Evolutionary conservation across 1,140 invertebrate genomes (phyloP), one percentile per base, ranked within the genome.

Genomic region (Portunus trituberculatus): DNA sequence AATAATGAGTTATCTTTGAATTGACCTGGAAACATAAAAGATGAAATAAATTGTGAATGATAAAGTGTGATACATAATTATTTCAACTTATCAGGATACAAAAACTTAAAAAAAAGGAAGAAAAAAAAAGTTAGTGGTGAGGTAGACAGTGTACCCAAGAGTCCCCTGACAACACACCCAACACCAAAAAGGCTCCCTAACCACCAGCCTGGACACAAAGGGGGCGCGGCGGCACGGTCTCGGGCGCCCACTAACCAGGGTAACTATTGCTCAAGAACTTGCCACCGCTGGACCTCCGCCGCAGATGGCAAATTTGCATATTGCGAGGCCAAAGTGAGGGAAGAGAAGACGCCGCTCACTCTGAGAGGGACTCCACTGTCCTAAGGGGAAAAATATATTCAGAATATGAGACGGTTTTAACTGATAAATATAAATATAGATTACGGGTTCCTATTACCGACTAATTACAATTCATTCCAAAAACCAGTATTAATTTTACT

Each of bases 261-360:
- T 76, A 76, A 76, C 67, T 76, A 76, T 76, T 76, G 67, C 67
- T 76, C n/a, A 76, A n/a, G 67, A 76, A 76, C 67, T 76, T 76
- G 67, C 67, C 67, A 2, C n/a, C 67, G 67, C 67, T 20, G 67
- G 67, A 76, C 67, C 67, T 76, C 67, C 67, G 20, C 67, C 6
- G n/a, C 20, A 76, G 67, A 76, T n/a, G 67, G 67, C 67, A 76
- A 76, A 76, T 76, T 76, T 76, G 67, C 67, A 76, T 76, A 76
- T 7, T 76, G 6, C 6, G 67, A 76, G n/a, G 67, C 16, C n/a
- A 20, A 76, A n/a, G n/a, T 76, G 67, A 76, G 67, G 67, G 16
- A 76, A 76, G n/a, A 25, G 20, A n/a, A n/a, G 67, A 59, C 20
- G 20, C 52, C 16, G 52, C 52, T 59, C 8, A 14, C 52, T 59